Base-by-base conservation (phyloP, 53 echinoderm and acorn worm species). In the Mesocentrotus franciscanus region DNA sequence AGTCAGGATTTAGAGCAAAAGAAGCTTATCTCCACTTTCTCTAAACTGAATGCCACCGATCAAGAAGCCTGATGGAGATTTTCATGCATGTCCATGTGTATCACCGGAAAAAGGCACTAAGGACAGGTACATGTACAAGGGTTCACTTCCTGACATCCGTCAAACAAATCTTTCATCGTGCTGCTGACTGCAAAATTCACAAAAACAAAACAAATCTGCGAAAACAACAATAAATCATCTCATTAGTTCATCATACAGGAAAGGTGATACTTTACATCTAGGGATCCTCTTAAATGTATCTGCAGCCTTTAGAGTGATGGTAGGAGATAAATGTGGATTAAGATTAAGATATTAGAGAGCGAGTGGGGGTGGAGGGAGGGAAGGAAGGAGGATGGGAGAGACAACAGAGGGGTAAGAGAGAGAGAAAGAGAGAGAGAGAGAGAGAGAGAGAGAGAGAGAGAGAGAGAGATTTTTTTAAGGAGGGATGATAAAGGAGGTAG, bases 21-120 rank as follows among this genome's bases (percentile, higher is more conserved):
- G 30, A 76, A 76, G 76, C 76, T 76, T 76, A 76, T 76, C 76
- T 76, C 76, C 76, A 76, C 33, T 76, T 33, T 76, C 33, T 68
- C 27, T 8, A 76, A 76, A 32, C 9, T 32, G 33, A 76, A 29
- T 13, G 14, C 14, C 12, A 76, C 76, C 0, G 76, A 76, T 76
- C 76, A 76, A 30, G 30, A 76, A 76, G 32, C 33, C 8, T 27
- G 2, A 76, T 76, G 76, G 76, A 76, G 30, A 76, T 76, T 33
- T 11, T 0, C 76, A 64, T 18, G 49, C 61, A 18, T 68, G 68
- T 68, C 68, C 68, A 18, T 22, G 68, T 68, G 68, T 68, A 68
- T 24, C 24, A 24, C 68, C 68, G 29, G 49, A 84, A 84, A 18
- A 84, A 9, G 84, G 29, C 84, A 84, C 84, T 84, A 84, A 49